phyloP scores from a whole-genome alignment of 2,888 invertebrate species.

The Psococerastis gibbosa region DNA sequence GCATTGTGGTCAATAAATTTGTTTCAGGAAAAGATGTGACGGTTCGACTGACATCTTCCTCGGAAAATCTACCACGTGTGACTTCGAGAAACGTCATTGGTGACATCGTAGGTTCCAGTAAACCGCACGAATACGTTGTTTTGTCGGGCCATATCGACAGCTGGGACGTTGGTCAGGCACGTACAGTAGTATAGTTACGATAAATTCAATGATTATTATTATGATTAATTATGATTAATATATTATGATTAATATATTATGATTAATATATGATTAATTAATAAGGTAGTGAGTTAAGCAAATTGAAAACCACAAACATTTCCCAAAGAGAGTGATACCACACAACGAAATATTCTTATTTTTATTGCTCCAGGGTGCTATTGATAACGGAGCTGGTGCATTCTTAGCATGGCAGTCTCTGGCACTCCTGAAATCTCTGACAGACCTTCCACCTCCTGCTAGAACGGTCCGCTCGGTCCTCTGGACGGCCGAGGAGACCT shows the following conservation, averaged over 20 bases:
- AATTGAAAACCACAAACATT: background rate
- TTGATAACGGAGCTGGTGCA: conserved; percentile 71
- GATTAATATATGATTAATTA: background rate
- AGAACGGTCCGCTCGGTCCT: conserved; percentile 55
- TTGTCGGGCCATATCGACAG: conserved; percentile 71
- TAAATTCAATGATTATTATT: too few species aligned
- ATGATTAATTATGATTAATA: too few species aligned
- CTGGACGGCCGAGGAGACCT: conserved; percentile 67
- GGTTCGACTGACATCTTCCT: conserved; percentile 45
- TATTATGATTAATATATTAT: too few species aligned
- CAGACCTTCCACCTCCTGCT: conserved; percentile 37
- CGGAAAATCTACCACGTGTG: conserved; percentile 32
- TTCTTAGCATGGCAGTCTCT: conserved; percentile 61
- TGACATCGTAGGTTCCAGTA: conserved; percentile 38
- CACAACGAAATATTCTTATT: too few species aligned
- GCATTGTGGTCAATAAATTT: too few species aligned
- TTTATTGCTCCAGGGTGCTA: conserved; percentile 46
- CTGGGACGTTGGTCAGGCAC: conserved; percentile 60
- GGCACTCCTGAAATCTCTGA: conserved; percentile 41
- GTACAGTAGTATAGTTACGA: too few species aligned
- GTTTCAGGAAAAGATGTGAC: conserved; percentile 28
- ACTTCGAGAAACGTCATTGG: conserved; percentile 53
- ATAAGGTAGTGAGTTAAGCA: background rate
- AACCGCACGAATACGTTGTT: conserved; percentile 40
- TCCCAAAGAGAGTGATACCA: background rate